A percentile compares a stretch with the other conserved stretches of the same genome.
Evolutionary conservation across 2,888 invertebrate genomes (phyloP).

Genomic region (Apotomis capreana): DNA sequence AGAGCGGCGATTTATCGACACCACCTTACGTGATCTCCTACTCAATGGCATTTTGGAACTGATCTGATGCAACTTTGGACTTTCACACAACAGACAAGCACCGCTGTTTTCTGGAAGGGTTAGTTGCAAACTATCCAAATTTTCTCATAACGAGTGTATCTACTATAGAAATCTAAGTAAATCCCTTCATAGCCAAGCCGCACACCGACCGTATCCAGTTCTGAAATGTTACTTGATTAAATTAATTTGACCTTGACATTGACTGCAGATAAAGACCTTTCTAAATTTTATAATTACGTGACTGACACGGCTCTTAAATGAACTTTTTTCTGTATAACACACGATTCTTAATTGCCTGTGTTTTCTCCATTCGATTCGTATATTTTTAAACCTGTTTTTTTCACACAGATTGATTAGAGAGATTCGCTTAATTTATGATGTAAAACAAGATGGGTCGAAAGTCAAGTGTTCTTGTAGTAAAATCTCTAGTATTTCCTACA

Average conservation of each 20-base stretch:
- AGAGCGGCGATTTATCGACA: no score
- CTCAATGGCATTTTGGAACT: no score
- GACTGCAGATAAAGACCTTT: slow-evolving; percentile 26
- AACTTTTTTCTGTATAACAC: neutral
- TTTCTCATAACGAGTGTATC: neutral
- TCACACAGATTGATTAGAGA: slow-evolving; percentile 35
- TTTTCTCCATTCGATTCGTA: slow-evolving; percentile 16
- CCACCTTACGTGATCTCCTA: no score
- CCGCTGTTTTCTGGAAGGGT: no score
- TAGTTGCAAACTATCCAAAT: no score
- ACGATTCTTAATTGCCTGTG: slow-evolving; percentile 15
- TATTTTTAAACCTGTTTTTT: slow-evolving; percentile 25
- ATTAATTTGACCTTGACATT: slow-evolving; percentile 37
- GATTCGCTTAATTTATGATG: slow-evolving; percentile 32
- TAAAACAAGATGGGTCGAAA: slow-evolving; percentile 25
- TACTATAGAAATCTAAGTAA: neutral
- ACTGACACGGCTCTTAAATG: neutral
- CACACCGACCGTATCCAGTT: neutral
- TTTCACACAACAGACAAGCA: no score
- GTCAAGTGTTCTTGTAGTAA: slow-evolving; percentile 11
- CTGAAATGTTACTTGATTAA: slow-evolving; percentile 25
- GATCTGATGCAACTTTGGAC: no score
- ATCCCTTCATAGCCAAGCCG: neutral
- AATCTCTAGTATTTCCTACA: neutral
- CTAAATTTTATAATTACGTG: slow-evolving; percentile 34